Conservation (phyloP, 2,888 invertebrate genomes). For the Cheiracanthium punctorium region DNA sequence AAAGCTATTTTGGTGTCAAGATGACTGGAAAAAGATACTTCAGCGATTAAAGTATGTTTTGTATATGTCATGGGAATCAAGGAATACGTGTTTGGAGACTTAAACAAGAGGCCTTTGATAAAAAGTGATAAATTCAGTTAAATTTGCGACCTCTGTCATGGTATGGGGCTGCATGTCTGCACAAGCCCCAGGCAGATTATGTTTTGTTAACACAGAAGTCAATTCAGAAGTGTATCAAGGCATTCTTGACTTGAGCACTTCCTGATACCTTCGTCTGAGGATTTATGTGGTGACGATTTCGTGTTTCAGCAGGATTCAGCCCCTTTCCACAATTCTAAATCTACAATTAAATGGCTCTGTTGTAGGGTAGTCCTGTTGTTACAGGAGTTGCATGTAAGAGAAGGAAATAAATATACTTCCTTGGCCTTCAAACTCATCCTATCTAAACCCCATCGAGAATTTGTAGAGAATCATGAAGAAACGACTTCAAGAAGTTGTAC, state of each 20-base stretch:
- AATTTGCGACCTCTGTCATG: constrained; percentile 9
- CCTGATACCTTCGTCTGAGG: not conserved
- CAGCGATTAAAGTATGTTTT: constrained; percentile 4
- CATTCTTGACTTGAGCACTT: not conserved
- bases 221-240: not conserved
- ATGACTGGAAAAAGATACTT: not conserved
- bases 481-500: not conserved
- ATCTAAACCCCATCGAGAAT: not conserved
- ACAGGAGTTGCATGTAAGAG: too few relatives aligned
- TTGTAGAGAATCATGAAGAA: not conserved
- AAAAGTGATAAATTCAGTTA: not conserved
- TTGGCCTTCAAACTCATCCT: constrained; percentile 2
- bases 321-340: not conserved
- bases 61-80: not conserved
- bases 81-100: not conserved
- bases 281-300: constrained; percentile 2
- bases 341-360: not conserved
- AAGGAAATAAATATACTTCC: not conserved
- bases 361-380: too few relatives aligned
- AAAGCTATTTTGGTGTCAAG: not conserved
- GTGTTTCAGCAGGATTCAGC: not conserved
- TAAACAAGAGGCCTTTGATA: not conserved
- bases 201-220: not conserved
- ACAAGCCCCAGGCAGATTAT: not conserved
- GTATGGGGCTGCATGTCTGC: constrained; percentile 6